Percentiles rank a stretch among this genome's conserved stretches.
These are phyloP conservation scores for Cephus rjabovi DNA, from an alignment of 2,888 invertebrate species.

Conservation along the genomic window DNA sequence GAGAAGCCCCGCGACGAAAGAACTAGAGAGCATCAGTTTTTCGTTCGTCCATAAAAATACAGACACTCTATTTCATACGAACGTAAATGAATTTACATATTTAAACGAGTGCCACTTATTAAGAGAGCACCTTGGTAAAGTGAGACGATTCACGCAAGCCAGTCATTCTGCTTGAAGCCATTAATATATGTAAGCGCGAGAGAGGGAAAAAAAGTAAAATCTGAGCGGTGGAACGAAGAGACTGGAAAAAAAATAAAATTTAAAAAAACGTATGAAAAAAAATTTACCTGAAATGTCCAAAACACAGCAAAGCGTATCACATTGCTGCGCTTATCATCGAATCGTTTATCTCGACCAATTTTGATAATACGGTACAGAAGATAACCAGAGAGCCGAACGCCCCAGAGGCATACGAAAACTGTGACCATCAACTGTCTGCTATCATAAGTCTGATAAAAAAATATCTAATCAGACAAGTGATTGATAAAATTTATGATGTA, in stretches of 20 bases:
- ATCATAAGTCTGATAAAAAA: constrained; percentile 77
- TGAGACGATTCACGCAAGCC: background rate
- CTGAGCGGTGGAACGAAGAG: background rate
- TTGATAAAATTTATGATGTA: background rate
- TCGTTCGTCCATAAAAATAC: too few relatives aligned
- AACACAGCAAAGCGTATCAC: constrained; percentile 90
- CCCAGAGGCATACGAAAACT: constrained; percentile 89
- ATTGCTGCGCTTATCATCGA: constrained; percentile 89
- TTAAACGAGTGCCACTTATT: background rate
- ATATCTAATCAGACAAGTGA: background rate
- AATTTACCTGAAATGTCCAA: constrained; percentile 87
- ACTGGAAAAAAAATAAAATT: background rate
- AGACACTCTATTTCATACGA: too few relatives aligned
- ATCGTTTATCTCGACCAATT: constrained; percentile 90
- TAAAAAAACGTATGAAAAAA: background rate
- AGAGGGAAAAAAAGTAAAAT: background rate
- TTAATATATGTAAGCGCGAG: background rate
- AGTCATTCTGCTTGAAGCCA: background rate
- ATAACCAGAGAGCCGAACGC: constrained; percentile 86
- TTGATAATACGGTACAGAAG: constrained; percentile 91
- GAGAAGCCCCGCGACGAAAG: too few relatives aligned
- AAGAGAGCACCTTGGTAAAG: background rate
- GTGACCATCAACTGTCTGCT: constrained; percentile 93
- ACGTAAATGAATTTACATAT: background rate
- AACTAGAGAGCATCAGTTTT: too few relatives aligned